These are phyloP conservation scores for Brachymystax lenok DNA, from an alignment of 2,797 vertebrate genomes.

Conservation along the genomic window DNA sequence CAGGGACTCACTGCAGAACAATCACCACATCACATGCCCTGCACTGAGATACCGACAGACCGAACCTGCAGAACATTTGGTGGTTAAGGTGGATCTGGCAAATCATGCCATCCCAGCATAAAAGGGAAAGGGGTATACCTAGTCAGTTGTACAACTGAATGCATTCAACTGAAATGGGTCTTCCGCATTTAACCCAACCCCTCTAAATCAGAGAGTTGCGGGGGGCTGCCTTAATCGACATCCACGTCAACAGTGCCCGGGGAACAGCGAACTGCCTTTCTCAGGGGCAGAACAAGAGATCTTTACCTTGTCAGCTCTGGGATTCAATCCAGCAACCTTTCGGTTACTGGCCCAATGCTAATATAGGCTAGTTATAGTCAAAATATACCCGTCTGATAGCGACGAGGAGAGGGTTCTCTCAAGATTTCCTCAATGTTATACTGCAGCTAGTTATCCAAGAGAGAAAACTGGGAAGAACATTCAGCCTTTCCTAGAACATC, in stretches of 20 bases:
- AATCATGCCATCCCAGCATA: neutral
- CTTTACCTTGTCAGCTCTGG: no score
- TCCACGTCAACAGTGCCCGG: no score
- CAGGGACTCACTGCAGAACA: slow-evolving; percentile 48
- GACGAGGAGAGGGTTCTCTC: neutral
- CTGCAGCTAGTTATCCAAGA: neutral
- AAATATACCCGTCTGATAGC: neutral
- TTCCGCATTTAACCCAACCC: no score
- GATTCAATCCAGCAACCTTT: no score
- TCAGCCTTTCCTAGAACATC: neutral
- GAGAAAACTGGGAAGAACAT: neutral
- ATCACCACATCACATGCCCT: slow-evolving; percentile 9
- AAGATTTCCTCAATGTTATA: neutral
- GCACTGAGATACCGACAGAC: slow-evolving; percentile 21
- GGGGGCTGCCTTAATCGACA: no score
- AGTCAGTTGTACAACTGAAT: no score
- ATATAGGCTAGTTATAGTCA: neutral
- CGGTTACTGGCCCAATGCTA: neutral
- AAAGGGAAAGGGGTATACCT: no score
- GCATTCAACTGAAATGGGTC: no score
- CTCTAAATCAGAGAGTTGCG: no score
- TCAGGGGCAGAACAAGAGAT: no score
- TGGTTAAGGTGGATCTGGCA: slow-evolving; percentile 20
- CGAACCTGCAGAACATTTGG: slow-evolving; percentile 25
- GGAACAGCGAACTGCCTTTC: no score